Conservation (phyloP, 2,797 vertebrate genomes). For the Chelon labrosus region DNA sequence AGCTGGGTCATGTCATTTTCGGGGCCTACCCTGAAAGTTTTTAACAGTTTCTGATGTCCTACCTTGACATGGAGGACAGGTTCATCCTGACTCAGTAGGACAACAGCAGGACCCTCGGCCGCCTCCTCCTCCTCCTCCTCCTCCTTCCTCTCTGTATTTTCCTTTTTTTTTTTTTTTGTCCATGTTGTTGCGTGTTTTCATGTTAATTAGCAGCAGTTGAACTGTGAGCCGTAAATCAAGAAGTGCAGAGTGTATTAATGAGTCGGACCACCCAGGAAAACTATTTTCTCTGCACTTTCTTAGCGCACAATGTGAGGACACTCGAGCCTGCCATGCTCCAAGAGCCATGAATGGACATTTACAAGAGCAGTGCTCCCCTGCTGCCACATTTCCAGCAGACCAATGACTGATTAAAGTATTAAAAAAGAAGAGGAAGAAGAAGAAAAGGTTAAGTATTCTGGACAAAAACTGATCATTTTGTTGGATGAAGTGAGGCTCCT, state of each 20-base stretch:
- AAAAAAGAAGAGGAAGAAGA: conserved; percentile 42
- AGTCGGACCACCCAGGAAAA: conserved; percentile 86
- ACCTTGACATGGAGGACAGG: conserved; percentile 68
- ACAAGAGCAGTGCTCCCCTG: conserved; percentile 78
- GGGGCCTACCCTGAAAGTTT: neutral
- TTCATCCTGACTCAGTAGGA: conserved; percentile 50
- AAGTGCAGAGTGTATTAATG: conserved; percentile 84
- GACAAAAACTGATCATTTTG: conserved; percentile 53
- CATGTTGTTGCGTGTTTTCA: conserved; percentile 69
- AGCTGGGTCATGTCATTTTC: fast-evolving
- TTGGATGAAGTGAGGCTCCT: conserved; percentile 9
- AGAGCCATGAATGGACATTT: conserved; percentile 80
- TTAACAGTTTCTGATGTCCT: conserved; percentile 54
- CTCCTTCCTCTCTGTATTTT: conserved; percentile 21
- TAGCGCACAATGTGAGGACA: conserved; percentile 78
- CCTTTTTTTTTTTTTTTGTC: neutral
- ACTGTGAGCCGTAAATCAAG: conserved; percentile 89
- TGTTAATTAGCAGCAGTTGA: conserved; percentile 88
- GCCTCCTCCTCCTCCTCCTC: conserved; percentile 18
- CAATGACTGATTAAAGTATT: conserved; percentile 62
- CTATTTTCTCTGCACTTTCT: conserved; percentile 79
- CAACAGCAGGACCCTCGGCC: conserved; percentile 49
- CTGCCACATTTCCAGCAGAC: conserved; percentile 67
- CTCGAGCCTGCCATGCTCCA: conserved; percentile 80
- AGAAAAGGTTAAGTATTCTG: conserved; percentile 49